Base-by-base conservation (phyloP, 2,888 invertebrate genomes). In the Anthophora plumipes region DNA sequence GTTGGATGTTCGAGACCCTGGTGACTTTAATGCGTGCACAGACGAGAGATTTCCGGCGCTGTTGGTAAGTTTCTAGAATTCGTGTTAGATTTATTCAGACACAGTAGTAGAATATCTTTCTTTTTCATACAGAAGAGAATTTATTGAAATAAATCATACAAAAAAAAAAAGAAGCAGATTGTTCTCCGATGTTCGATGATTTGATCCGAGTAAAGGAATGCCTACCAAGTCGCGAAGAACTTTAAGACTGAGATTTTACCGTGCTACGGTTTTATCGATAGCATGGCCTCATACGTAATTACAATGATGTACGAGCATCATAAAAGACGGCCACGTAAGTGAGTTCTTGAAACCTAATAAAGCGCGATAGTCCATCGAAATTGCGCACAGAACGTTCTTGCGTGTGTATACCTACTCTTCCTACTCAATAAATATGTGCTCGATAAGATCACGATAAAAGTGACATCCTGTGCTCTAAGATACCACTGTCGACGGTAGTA, bases 1-100 rank as follows among this genome's bases (percentile, higher is more conserved):
- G 70, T 54, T 20, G 57, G 37, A 50, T 55, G 48, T 39, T 59
- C 54, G 39, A 77, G 55, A 50, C 59, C n/a, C 57, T 22, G 67
- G 88, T 80, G 85, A 88, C 73, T 86, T 88, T 82, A 77, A 88
- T 70, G 87, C 88, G 69, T 66, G 85, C 52, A 79, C 54, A 78
- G 55, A 12, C 54, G 50, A 75, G 55, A 66, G 75, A 73, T 55
- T 57, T 61, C 22, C 50, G 46, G 43, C 71, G 55, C 41, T 50
- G 22, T 12, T 50, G 85, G 85, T 85, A 83, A 85, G 85, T 85
- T 72, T 69, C 31, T 17, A 46, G 8, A 60, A 31, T 20, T 69
- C 37, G 20, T 37, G 12, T 14, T 14, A 22, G 22, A 43, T 20
- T 17, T 43, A 55, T 17, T n/a, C n/a, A 5, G 37, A 37, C 6